Conservation (phyloP, 2,797 vertebrate genomes). For the Psittacula echo region DNA sequence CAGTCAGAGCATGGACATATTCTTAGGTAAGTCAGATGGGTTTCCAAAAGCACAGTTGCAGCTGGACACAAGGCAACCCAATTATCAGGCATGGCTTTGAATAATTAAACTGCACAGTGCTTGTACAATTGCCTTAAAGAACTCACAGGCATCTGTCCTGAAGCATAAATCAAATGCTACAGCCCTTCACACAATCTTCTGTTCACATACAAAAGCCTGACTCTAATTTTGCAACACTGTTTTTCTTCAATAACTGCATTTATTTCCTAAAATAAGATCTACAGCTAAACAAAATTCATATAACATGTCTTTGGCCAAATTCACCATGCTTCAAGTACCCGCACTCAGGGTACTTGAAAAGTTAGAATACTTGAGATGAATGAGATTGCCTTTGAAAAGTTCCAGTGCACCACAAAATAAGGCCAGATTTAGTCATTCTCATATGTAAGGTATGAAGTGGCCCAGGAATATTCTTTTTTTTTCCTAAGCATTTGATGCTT, state of each 20-base stretch:
- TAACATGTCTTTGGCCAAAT: not conserved
- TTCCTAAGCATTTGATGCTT: not conserved
- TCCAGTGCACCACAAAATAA: too few relatives aligned
- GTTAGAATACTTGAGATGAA: not conserved
- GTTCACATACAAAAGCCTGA: not conserved
- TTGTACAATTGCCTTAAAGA: not conserved
- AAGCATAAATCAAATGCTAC: not conserved
- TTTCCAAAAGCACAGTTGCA: not conserved
- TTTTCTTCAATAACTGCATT: not conserved
- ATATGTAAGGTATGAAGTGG: rapidly evolving
- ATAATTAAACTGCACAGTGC: not conserved
- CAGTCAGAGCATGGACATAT: rapidly evolving
- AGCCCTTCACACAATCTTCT: not conserved
- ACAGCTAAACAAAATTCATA: not conserved
- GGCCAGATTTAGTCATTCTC: not conserved
- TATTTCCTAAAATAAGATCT: not conserved
- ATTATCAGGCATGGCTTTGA: not conserved
- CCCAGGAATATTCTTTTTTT: not conserved
- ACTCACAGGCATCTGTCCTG: not conserved
- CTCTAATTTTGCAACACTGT: not conserved
- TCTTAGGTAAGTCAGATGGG: not conserved
- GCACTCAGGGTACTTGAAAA: not conserved
- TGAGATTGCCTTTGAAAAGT: not conserved
- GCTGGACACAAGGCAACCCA: not conserved
- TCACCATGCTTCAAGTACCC: not conserved